These are phyloP conservation scores for Thryonomys swinderianus DNA, from an alignment of 2,113 vertebrate genomes.

Conservation along the genomic window DNA sequence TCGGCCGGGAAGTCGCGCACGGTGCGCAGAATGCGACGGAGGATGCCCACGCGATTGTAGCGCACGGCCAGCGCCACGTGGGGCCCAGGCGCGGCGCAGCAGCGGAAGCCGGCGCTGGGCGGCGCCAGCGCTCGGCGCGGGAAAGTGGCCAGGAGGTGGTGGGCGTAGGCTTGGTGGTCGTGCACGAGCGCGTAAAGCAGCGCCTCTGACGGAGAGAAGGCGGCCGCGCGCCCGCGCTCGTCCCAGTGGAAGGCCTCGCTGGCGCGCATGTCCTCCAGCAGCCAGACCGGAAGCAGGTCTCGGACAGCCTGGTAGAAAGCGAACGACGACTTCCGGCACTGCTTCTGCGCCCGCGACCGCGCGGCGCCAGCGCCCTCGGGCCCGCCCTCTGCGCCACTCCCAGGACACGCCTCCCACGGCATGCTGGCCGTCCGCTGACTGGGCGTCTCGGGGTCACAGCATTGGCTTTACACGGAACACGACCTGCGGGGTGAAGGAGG, in stretches of 20 bases:
- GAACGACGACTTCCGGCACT: slow-evolving; percentile 94
- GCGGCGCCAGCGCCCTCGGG: slow-evolving; percentile 84
- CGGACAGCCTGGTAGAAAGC: slow-evolving; percentile 96
- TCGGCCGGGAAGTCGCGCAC: slow-evolving; percentile 81
- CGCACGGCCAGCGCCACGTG: slow-evolving; percentile 94
- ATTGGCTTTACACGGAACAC: not conserved
- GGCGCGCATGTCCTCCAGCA: slow-evolving; percentile 95
- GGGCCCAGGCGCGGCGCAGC: slow-evolving; percentile 87
- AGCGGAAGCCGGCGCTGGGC: slow-evolving; percentile 92
- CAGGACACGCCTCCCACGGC: slow-evolving; percentile 87
- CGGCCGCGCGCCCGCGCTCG: slow-evolving; percentile 90
- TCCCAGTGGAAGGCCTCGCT: slow-evolving; percentile 98
- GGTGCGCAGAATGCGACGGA: slow-evolving; percentile 89
- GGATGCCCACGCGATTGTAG: slow-evolving; percentile 91
- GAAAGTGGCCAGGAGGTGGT: slow-evolving; percentile 90
- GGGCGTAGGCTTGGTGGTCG: slow-evolving; percentile 94
- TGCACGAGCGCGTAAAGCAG: slow-evolving; percentile 96
- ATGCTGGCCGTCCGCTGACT: slow-evolving; percentile 74
- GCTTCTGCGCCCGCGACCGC: slow-evolving; percentile 88
- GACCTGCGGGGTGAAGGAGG: not conserved
- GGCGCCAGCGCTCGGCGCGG: slow-evolving; percentile 87
- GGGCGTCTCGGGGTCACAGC: not conserved
- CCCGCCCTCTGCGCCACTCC: slow-evolving; percentile 79
- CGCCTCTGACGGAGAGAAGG: slow-evolving; percentile 94
- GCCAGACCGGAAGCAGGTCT: slow-evolving; percentile 93